Evolutionary conservation across 2,888 invertebrate genomes (phyloP).

Genomic region (Melanargia galathea): DNA sequence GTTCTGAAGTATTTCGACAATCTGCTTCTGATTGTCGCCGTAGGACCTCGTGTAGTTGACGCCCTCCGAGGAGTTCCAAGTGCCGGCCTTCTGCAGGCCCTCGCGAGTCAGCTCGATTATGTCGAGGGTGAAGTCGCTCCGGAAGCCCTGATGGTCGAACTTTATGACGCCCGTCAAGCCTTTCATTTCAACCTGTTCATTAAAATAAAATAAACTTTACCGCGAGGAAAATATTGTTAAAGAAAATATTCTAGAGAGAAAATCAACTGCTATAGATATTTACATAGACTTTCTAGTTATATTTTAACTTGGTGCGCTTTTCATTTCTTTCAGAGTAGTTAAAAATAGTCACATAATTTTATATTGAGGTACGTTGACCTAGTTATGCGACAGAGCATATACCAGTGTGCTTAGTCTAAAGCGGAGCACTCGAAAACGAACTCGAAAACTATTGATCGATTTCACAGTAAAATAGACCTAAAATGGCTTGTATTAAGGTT

Average conservation of each 20-base stretch:
- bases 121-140: constrained; percentile 95
- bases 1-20: constrained; percentile 94
- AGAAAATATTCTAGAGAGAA: background rate
- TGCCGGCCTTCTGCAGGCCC: constrained; percentile 92
- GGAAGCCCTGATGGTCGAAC: constrained; percentile 96
- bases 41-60: constrained; percentile 94
- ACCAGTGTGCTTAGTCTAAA: too few relatives aligned
- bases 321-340: too few relatives aligned
- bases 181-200: constrained; percentile 91
- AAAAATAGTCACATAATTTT: too few relatives aligned
- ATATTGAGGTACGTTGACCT: too few relatives aligned
- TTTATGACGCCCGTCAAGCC: constrained; percentile 96
- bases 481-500: too few relatives aligned
- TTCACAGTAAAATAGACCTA: too few relatives aligned
- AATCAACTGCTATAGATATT: background rate
- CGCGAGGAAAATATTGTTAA: background rate
- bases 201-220: constrained; percentile 31
- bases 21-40: constrained; percentile 92
- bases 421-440: too few relatives aligned
- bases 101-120: constrained; percentile 94
- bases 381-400: too few relatives aligned
- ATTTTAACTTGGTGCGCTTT: too few relatives aligned
- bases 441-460: too few relatives aligned
- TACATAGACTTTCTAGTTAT: too few relatives aligned
- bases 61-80: constrained; percentile 94